Base-by-base conservation (phyloP, 1,140 invertebrate genomes). In the Trichomalopsis sarcophagae region DNA sequence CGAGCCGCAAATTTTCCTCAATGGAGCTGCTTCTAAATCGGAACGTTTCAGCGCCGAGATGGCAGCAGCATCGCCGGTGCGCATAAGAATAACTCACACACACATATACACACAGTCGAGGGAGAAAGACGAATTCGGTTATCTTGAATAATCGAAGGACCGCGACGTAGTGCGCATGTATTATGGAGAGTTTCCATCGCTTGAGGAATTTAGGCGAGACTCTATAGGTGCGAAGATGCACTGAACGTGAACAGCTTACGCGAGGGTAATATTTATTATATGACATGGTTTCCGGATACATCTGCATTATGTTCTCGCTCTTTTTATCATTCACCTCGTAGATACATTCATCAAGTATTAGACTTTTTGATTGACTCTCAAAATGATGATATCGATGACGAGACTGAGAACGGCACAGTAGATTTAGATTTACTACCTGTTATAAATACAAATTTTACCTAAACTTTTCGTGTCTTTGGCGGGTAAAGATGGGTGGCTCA, bases 111-210 rank as follows among this genome's bases (percentile, higher is more conserved):
- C 23, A 10, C 17, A 30, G 27, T 17, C 30, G 55, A 66, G 27
- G 23, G 27, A 23, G 50, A 69, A 78, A 62, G 80, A 73, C 27
- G 17, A 85, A 86, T 86, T 47, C 3, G 80, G 21, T 86, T 86
- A 86, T 82, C 44, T 83, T 27, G 7, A 30, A 66, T 82, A 82
- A 85, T 86, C 68, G 75, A 80, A 50, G 68, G 47, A 78, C 30
- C 21, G 2, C 74, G 66, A 44, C 62, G 10, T 74, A 36, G n/a
- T 36, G 21, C 55, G 33, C 47, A 11, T 82, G 33, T 50, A 86
- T 86, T 86, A 86, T 86, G 69, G 33, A 86, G 21, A 80, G 76
- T 76, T 86, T 86, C 81, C 85, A 80, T 66, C 27, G 33, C 17
- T 73, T 66, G 74, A 80, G 17, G 66, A 73, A 13, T n/a, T 79